Conservation (phyloP, 2,888 invertebrate species). For the Himalopsyche japonica region DNA sequence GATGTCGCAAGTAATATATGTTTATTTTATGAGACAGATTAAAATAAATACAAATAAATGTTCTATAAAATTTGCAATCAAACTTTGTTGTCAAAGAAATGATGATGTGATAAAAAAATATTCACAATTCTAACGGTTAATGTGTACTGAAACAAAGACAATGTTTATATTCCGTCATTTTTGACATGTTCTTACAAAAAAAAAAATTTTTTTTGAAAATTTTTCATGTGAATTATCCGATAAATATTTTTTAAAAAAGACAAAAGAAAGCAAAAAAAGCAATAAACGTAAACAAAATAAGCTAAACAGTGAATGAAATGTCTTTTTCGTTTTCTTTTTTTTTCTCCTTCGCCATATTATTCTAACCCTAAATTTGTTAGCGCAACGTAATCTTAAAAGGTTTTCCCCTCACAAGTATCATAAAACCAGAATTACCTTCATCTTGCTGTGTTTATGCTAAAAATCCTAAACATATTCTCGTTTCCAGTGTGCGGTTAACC, state of each 20-base stretch:
- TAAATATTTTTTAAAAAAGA: too few relatives aligned
- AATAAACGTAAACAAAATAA: background rate
- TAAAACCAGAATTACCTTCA: constrained; percentile 10
- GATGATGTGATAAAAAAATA: too few relatives aligned
- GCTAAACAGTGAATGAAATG: background rate
- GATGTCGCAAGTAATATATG: too few relatives aligned
- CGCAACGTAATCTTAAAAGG: constrained; percentile 36
- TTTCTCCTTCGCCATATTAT: background rate
- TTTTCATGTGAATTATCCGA: background rate
- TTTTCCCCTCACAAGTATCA: constrained; percentile 35
- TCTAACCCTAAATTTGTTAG: constrained; percentile 40
- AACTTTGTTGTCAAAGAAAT: too few relatives aligned
- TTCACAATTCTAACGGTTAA: too few relatives aligned
- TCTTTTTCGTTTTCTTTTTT: background rate
- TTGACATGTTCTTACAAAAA: too few relatives aligned
- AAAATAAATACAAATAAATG: too few relatives aligned
- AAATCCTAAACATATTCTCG: background rate
- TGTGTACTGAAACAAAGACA: too few relatives aligned
- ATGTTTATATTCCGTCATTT: too few relatives aligned
- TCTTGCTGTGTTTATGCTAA: background rate
- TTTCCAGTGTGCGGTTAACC: background rate
- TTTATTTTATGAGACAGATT: too few relatives aligned
- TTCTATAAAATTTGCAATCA: too few relatives aligned
- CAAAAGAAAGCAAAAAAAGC: background rate
- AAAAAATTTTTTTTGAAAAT: background rate